Percentiles rank a stretch among this genome's conserved stretches.
phyloP scores from a whole-genome alignment of 2,888 invertebrate genomes.

The Aspidiotus destructor region DNA sequence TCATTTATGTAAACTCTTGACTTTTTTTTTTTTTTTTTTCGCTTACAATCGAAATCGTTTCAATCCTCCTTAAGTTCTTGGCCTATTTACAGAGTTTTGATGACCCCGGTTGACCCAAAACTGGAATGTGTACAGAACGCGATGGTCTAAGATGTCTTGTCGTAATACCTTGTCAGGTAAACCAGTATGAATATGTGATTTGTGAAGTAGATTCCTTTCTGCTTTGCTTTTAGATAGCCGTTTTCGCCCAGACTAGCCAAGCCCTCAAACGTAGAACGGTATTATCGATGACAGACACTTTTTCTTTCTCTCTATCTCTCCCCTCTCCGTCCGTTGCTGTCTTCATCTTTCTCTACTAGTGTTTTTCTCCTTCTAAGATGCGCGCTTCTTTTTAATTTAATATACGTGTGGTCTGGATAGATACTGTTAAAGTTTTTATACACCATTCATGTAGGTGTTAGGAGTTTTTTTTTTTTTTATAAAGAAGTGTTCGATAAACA shows the following conservation, averaged over 20 bases:
- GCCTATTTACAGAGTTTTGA: slow-evolving; percentile 30
- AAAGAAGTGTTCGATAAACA: slow-evolving; percentile 29
- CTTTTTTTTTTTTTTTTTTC: slow-evolving; percentile 5
- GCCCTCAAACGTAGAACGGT: slow-evolving; percentile 29
- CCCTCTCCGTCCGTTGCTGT: neutral
- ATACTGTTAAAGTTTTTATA: slow-evolving; percentile 18
- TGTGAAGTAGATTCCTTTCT: slow-evolving; percentile 33
- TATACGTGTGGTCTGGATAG: slow-evolving; percentile 27
- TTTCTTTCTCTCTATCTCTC: slow-evolving; percentile 24
- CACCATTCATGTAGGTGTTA: slow-evolving; percentile 3
- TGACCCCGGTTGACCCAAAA: slow-evolving; percentile 33
- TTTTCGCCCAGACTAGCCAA: slow-evolving; percentile 33
- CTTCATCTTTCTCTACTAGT: neutral
- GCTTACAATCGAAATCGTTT: slow-evolving; percentile 2
- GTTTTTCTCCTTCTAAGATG: slow-evolving; percentile 5
- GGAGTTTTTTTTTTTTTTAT: slow-evolving; percentile 1
- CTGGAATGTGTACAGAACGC: slow-evolving; percentile 25
- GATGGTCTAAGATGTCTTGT: slow-evolving; percentile 30
- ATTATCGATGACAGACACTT: slow-evolving; percentile 33
- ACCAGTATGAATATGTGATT: slow-evolving; percentile 33
- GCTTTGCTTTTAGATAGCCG: slow-evolving; percentile 31
- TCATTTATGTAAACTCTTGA: neutral
- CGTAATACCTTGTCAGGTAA: slow-evolving; percentile 33
- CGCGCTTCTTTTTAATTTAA: slow-evolving; percentile 26
- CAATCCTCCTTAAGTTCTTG: slow-evolving; percentile 23